Evolutionary conservation across 1,140 invertebrate species (phyloP).

Genomic region (Heliconius congener): DNA sequence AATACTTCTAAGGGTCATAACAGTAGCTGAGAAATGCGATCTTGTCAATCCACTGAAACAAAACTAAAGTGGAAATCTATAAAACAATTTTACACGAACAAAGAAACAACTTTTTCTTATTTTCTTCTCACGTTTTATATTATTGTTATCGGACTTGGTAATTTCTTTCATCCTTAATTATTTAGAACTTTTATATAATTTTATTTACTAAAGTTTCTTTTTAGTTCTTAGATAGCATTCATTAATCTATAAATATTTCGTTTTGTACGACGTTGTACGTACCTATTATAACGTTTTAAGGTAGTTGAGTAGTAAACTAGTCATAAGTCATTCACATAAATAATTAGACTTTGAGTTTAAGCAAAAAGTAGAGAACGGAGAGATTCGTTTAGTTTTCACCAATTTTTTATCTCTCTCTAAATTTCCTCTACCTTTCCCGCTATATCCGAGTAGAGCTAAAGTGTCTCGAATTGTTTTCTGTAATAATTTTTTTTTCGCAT

Average conservation of each 20-base stretch:
- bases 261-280: not conserved
- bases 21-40: conserved; percentile 11
- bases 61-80: conserved; percentile 8
- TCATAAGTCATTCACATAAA: too few relatives aligned
- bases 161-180: not conserved
- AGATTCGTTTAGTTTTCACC: too few relatives aligned
- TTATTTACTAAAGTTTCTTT: not conserved
- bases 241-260: not conserved
- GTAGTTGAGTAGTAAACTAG: too few relatives aligned
- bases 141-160: not conserved
- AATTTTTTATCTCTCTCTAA: too few relatives aligned
- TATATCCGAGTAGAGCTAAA: too few relatives aligned
- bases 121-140: conserved; percentile 6
- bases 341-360: too few relatives aligned
- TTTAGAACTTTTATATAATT: not conserved
- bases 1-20: conserved; percentile 44
- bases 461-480: too few relatives aligned
- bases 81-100: conserved; percentile 9
- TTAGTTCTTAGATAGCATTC: not conserved
- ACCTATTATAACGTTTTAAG: too few relatives aligned
- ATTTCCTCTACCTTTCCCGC: too few relatives aligned
- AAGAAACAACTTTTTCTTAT: conserved; percentile 4
- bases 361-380: too few relatives aligned
- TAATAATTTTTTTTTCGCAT: too few relatives aligned
- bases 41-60: conserved; percentile 21